Conservation (phyloP, 2,888 invertebrate genomes). For the Chouioia cunea region DNA sequence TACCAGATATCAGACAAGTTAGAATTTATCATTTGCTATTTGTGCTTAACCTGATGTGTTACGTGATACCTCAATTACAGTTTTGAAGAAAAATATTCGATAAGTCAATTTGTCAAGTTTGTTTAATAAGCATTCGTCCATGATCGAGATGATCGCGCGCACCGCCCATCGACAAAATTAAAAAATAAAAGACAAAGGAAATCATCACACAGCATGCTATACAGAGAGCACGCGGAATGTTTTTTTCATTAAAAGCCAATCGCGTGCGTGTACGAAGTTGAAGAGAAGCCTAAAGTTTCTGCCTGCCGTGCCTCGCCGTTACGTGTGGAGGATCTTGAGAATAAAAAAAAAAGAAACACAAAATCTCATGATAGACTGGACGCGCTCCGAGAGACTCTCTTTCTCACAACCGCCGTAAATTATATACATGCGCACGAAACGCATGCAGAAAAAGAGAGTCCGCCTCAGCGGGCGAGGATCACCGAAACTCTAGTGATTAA, state of each 20-base stretch:
- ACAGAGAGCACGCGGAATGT: slow-evolving; percentile 49
- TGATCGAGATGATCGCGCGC: slow-evolving; percentile 4
- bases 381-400: slow-evolving; percentile 66
- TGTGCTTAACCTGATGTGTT: too few species aligned
- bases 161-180: slow-evolving; percentile 23
- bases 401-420: slow-evolving; percentile 37
- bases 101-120: too few species aligned
- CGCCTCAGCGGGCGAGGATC: slow-evolving; percentile 49
- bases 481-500: slow-evolving; percentile 49
- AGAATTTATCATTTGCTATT: too few species aligned
- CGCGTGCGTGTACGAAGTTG: not conserved
- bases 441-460: slow-evolving; percentile 35
- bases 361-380: slow-evolving; percentile 61
- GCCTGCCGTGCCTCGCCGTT: slow-evolving; percentile 58
- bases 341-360: slow-evolving; percentile 26
- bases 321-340: slow-evolving; percentile 46
- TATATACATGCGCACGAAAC: slow-evolving; percentile 24
- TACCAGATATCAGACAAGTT: too few species aligned
- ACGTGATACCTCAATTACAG: too few species aligned
- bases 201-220: slow-evolving; percentile 14
- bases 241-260: slow-evolving; percentile 28
- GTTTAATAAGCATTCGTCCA: slow-evolving; percentile 10
- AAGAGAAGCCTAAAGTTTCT: slow-evolving; percentile 56
- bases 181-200: slow-evolving; percentile 43
- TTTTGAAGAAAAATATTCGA: too few species aligned